Evolutionary conservation across 1,140 invertebrate species (phyloP).

Genomic region (Drosophila fuyamai): DNA sequence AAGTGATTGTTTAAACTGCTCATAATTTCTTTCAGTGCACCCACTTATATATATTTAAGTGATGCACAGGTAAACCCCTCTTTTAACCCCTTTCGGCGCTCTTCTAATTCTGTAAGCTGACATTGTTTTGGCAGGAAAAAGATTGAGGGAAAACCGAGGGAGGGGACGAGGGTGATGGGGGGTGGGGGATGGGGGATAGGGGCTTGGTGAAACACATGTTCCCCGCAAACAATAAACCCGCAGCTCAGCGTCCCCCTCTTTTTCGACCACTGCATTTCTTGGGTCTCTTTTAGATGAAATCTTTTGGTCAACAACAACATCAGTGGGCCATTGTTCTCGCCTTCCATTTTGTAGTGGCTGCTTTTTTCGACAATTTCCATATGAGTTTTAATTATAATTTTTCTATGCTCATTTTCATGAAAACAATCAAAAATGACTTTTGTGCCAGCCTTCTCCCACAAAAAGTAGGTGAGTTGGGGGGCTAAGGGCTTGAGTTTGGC

Average conservation of each 20-base stretch:
- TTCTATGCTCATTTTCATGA: slow-evolving; percentile 83
- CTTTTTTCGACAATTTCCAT: slow-evolving; percentile 80
- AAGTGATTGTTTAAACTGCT: too few relatives aligned
- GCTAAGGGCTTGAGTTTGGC: slow-evolving; percentile 25
- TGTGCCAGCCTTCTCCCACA: slow-evolving; percentile 39
- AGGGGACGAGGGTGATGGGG: too few relatives aligned
- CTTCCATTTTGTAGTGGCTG: slow-evolving; percentile 44
- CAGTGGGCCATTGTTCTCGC: slow-evolving; percentile 64
- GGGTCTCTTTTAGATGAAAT: slow-evolving; percentile 79
- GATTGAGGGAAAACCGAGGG: slow-evolving; percentile 8
- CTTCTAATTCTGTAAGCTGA: slow-evolving; percentile 76
- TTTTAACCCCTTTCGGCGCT: slow-evolving; percentile 16
- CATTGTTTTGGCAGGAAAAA: slow-evolving; percentile 64
- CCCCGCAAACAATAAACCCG: slow-evolving; percentile 76
- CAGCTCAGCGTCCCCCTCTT: slow-evolving; percentile 46
- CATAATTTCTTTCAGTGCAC: background rate
- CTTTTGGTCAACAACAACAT: slow-evolving; percentile 64
- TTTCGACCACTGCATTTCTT: slow-evolving; percentile 69
- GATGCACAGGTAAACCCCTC: slow-evolving; percentile 44
- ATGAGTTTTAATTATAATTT: slow-evolving; percentile 83
- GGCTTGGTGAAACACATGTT: slow-evolving; percentile 63
- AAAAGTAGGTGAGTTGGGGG: background rate
- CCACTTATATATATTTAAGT: slow-evolving; percentile 3
- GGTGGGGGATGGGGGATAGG: too few relatives aligned
- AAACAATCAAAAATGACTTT: slow-evolving; percentile 82